phyloP scores from a whole-genome alignment of 1,140 invertebrate species.

The Lutraria rhynchaena region DNA sequence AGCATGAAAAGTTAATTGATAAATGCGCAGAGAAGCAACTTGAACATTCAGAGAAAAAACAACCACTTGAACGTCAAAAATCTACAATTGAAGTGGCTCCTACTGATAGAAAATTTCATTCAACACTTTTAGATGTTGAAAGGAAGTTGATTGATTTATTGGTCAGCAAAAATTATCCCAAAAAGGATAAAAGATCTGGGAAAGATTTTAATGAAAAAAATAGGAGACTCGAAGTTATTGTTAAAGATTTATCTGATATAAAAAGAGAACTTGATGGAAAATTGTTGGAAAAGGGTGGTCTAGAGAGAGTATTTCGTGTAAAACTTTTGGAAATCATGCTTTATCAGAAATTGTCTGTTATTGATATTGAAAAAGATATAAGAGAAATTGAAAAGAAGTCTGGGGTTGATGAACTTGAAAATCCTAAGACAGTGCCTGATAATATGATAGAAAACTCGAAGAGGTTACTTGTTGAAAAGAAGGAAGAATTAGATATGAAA shows the following conservation, averaged over 20 bases:
- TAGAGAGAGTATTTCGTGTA: constrained; percentile 17
- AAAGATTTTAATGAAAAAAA: background rate
- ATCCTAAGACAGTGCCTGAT: background rate
- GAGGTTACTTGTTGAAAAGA: constrained; percentile 1
- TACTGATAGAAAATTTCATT: constrained; percentile 16
- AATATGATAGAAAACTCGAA: background rate
- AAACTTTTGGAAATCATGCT: constrained; percentile 34
- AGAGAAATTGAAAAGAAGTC: constrained; percentile 22
- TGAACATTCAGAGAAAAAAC: constrained; percentile 14
- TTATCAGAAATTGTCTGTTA: constrained; percentile 1
- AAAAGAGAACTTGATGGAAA: constrained; percentile 28
- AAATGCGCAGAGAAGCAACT: background rate
- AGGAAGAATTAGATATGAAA: background rate
- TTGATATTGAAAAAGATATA: constrained; percentile 22
- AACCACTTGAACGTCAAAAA: constrained; percentile 8
- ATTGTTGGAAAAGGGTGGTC: background rate
- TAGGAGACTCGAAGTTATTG: background rate
- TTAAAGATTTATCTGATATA: background rate
- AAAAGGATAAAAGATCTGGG: background rate
- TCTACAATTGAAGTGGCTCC: constrained; percentile 6
- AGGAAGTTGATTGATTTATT: constrained; percentile 1
- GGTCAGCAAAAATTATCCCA: background rate
- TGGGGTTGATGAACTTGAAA: background rate
- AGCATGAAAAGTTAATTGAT: background rate
- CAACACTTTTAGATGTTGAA: constrained; percentile 17